A percentile compares a stretch with the other conserved stretches of the same genome.
Evolutionary conservation across 1,140 invertebrate species (phyloP).

Genomic region (Hylyphantes graminicola): DNA sequence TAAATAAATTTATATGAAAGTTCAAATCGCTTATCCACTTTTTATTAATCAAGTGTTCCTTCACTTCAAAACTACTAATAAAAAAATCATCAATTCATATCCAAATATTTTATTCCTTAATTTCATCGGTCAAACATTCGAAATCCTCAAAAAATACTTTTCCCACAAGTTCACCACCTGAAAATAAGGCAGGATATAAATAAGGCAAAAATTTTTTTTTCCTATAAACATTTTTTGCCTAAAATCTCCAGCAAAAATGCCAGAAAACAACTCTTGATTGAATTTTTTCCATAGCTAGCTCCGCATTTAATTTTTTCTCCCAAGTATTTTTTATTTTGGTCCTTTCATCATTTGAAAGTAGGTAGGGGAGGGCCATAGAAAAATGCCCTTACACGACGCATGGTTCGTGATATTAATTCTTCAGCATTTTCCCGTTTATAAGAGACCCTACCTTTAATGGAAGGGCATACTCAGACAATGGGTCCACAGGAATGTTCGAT

Average conservation of each 20-base stretch:
- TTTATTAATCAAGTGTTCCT: too few relatives aligned
- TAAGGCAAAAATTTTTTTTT: slow-evolving; percentile 22
- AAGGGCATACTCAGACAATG: slow-evolving; percentile 51
- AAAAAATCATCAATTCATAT: slow-evolving; percentile 27
- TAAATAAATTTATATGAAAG: too few relatives aligned
- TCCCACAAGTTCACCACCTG: slow-evolving; percentile 32
- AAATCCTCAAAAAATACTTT: slow-evolving; percentile 29
- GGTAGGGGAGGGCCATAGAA: neutral
- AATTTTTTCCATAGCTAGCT: slow-evolving; percentile 11
- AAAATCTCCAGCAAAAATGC: slow-evolving; percentile 37
- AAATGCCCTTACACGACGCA: slow-evolving; percentile 49
- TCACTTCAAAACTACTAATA: too few relatives aligned
- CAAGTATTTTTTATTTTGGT: neutral
- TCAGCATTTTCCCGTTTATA: neutral
- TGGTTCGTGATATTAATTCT: slow-evolving; percentile 52
- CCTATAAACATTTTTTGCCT: neutral
- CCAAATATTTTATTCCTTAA: neutral
- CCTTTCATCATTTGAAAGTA: neutral
- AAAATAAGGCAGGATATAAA: slow-evolving; percentile 36
- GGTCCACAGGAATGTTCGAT: slow-evolving; percentile 47
- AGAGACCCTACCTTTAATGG: slow-evolving; percentile 49
- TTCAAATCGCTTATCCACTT: too few relatives aligned
- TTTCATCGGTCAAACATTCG: neutral
- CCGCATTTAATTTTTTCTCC: slow-evolving; percentile 47
- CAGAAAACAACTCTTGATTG: slow-evolving; percentile 43